Base-by-base conservation (phyloP, 2,888 invertebrate species). In the Plutella xylostella region DNA sequence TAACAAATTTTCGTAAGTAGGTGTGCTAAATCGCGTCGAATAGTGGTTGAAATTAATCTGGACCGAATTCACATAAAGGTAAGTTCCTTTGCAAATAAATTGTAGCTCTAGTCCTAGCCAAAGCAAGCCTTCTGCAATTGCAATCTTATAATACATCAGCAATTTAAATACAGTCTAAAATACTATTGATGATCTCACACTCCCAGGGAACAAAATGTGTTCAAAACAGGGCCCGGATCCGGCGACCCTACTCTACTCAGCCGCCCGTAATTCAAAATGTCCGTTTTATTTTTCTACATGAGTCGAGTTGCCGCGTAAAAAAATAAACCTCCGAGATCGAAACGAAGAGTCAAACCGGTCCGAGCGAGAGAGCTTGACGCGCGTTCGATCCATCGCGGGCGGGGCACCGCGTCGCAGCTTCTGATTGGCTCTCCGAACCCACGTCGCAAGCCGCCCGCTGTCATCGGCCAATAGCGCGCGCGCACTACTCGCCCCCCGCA, bases 271-370 rank as follows among this genome's bases (percentile, higher is more conserved):
- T 77, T 70, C 82, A 82, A 80, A 80, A 82, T 83, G 82, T 82
- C 82, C 77, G 80, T 78, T 82, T n/a, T 76, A 76, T 79, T 82
- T 77, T 77, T 79, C 74, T 74, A 79, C 72, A 63, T 79, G 74
- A 72, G 40, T 15, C 11, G 67, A 72, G 35, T 14, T 17, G 67
- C 57, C 62, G 57, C 57, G 58, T 61, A 60, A 55, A 67, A 63
- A 72, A 80, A 79, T 82, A 80, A 77, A 68, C 68, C 71, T n/a
- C n/a, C 25, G 12, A 17, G 40, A 28, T 52, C 55, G 56, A 67
- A 70, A 73, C 73, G 70, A 72, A 63, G 74, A 43, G 45, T 45
- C 42, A 68, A 57, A 57, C 57, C 53, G 59, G 62, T 58, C 57
- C 49, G 60, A 77, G 57, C 58, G 75, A 70, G 79, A 76, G 64